These are phyloP conservation scores for Zaprionus capensis DNA, from an alignment of 1,140 invertebrate species.

Conservation along the genomic window DNA sequence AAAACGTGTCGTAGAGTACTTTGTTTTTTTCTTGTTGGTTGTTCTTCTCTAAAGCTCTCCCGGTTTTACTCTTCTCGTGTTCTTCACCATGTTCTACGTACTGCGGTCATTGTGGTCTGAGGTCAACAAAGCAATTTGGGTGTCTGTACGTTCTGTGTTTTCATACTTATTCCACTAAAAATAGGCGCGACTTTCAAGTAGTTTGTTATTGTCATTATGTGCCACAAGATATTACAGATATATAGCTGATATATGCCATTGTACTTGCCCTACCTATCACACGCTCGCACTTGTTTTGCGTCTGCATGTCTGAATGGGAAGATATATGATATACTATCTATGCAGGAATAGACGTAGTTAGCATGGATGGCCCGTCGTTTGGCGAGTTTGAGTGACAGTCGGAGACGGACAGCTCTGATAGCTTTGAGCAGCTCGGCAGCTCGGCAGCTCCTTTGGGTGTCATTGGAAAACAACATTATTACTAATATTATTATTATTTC, in stretches of 20 bases:
- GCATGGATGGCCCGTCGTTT: background rate
- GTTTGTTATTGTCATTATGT: constrained; percentile 60
- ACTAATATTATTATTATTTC: constrained; percentile 67
- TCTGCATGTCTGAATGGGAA: background rate
- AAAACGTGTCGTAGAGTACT: constrained; percentile 13
- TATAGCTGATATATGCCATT: background rate
- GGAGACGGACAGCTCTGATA: background rate
- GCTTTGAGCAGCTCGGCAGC: background rate
- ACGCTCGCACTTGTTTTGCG: background rate
- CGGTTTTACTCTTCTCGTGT: background rate
- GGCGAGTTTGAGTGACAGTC: constrained; percentile 40
- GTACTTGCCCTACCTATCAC: background rate
- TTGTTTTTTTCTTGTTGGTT: background rate
- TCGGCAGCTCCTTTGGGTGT: constrained; percentile 12
- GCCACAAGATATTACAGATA: background rate
- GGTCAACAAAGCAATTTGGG: constrained; percentile 69
- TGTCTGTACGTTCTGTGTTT: constrained; percentile 11
- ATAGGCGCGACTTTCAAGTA: constrained; percentile 63
- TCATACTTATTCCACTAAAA: constrained; percentile 33
- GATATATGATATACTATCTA: constrained; percentile 5
- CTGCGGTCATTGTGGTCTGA: constrained; percentile 45
- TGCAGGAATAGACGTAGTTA: constrained; percentile 16
- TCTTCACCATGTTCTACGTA: constrained; percentile 7
- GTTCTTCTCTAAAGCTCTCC: background rate
- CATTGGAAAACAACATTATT: constrained; percentile 77